Conservation (phyloP, 2,888 invertebrate species). For the Erebia aethiops region DNA sequence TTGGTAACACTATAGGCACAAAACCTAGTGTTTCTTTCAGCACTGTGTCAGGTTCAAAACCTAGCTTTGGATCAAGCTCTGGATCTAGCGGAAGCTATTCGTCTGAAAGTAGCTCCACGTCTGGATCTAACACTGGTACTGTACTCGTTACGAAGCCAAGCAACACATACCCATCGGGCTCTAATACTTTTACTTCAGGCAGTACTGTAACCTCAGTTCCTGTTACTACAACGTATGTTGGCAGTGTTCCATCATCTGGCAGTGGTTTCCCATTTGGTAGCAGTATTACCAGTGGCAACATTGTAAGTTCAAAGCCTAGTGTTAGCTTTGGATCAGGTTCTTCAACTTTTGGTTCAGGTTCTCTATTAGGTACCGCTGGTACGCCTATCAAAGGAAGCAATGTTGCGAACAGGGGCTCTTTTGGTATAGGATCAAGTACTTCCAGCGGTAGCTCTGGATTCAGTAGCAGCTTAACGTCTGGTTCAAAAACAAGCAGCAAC, state of each 20-base stretch:
- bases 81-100: constrained; percentile 7
- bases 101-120: background rate
- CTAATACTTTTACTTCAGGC: constrained; percentile 1
- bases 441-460: background rate
- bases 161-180: constrained; percentile 1
- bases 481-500: background rate
- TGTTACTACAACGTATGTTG: background rate
- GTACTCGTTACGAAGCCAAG: constrained; percentile 17
- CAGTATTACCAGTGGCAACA: background rate
- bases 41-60: constrained; percentile 6
- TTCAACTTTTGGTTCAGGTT: constrained; percentile 7
- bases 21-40: constrained; percentile 18
- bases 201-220: background rate
- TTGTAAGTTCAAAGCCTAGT: background rate
- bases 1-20: constrained; percentile 1
- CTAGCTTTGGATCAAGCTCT: constrained; percentile 2
- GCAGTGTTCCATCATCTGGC: background rate
- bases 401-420: background rate
- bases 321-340: constrained; percentile 13
- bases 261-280: background rate
- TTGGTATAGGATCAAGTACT: background rate
- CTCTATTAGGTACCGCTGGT: background rate
- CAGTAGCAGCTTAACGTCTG: background rate
- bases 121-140: constrained; percentile 3
- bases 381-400: background rate